Evolutionary conservation across 1,140 invertebrate genomes (phyloP), one percentile per base, ranked within the genome.

Genomic region (Leptinotarsa lineolata): DNA sequence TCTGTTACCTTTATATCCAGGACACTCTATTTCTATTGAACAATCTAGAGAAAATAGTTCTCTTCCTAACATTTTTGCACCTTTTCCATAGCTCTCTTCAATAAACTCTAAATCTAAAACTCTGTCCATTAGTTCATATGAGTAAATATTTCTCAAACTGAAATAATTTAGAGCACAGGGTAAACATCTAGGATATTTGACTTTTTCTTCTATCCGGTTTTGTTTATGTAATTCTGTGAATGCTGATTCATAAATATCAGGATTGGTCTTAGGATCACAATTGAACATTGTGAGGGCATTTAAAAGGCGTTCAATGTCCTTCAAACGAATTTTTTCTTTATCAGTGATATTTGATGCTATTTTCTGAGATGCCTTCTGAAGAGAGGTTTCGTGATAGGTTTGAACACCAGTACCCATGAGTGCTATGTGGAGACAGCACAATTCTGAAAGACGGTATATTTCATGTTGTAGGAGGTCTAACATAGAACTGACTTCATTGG

Each of bases 281-380:
- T 89, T 86, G 48, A 88, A 89, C 71, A 86, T 83, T 4, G 81
- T 82, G 21, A 90, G 81, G 2, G 82, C 81, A 70, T 88, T 85
- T 4, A 87, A 74, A 2, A 91, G 81, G 72, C 90, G 84, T 82
- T 92, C 91, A 12, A 91, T 80, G 75, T 92, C 90, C 83, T 92
- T 92, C 0, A 91, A 63, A 68, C 90, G 85, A 0, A 85, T 78
- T 1, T 68, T 24, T 3, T 82, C 48, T 2, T 86, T 16, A 70
- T 84, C 72, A 12, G 44, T 65, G 11, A 81, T 64, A 75, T 75
- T 60, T 22, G 76, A 70, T 11, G 74, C 68, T 6, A 76, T 76
- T 76, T 77, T 79, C 71, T 79, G 44, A 18, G 60, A 76, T 59
- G 74, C 61, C 18, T 76, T 79, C 30, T 75, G 73, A 67, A 63